Conservation (phyloP, 2,797 vertebrate species). For the Allochrocebus solatus region DNA sequence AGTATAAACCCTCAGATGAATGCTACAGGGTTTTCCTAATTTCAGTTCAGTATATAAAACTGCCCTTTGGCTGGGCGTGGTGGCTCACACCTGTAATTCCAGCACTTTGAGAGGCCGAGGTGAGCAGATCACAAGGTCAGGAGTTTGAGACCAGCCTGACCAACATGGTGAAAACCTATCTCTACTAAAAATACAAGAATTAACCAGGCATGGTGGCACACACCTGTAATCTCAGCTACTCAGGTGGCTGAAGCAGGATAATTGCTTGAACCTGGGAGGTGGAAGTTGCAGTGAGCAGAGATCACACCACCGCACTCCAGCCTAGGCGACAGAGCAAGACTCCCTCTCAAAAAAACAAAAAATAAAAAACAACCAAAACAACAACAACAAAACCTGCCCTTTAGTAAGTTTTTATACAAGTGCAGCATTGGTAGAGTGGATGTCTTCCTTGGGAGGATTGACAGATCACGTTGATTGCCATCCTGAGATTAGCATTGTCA, state of each 20-base stretch:
- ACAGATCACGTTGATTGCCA: background rate
- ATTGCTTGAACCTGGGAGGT: background rate
- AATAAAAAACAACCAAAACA: background rate
- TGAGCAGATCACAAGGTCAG: background rate
- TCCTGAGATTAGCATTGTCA: background rate
- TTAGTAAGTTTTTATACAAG: background rate
- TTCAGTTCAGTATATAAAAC: background rate
- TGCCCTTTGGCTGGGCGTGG: background rate
- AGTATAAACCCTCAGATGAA: background rate
- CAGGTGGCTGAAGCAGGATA: background rate
- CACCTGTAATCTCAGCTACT: background rate
- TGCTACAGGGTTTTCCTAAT: background rate
- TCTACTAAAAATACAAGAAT: background rate
- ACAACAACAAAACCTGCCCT: background rate
- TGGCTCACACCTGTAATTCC: background rate
- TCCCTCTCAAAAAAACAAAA: background rate
- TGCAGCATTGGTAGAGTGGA: background rate
- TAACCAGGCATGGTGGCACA: background rate
- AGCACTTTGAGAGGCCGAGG: background rate
- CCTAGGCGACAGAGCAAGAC: background rate
- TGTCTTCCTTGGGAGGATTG: background rate
- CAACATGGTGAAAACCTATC: background rate
- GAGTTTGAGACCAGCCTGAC: background rate
- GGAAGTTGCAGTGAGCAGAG: background rate
- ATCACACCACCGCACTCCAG: background rate